A percentile compares a stretch with the other conserved stretches of the same genome.
phyloP scores from a whole-genome alignment of 2,888 invertebrate genomes.

The Epinotia nisella region DNA sequence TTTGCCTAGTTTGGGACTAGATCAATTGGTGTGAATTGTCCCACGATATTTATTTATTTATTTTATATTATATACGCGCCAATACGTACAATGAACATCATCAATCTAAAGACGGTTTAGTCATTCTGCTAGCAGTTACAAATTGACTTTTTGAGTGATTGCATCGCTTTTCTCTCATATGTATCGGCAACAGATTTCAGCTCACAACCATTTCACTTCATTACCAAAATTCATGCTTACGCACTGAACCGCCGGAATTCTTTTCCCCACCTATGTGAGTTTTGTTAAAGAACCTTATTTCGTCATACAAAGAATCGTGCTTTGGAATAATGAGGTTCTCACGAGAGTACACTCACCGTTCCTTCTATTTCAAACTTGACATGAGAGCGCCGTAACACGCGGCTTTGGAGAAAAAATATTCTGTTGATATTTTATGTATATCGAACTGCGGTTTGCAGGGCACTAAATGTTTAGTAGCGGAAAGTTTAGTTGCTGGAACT shows the following conservation, averaged over 20 bases:
- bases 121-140: conserved; percentile 16
- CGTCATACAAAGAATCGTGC: conserved; percentile 80
- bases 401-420: conserved; percentile 50
- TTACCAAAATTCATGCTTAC: conserved; percentile 17
- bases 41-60: no score
- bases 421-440: conserved; percentile 36
- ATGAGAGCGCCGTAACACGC: conserved; percentile 62
- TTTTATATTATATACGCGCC: neutral
- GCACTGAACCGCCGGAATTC: conserved; percentile 28
- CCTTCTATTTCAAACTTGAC: conserved; percentile 77
- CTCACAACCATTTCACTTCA: neutral
- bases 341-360: conserved; percentile 66
- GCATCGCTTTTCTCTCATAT: neutral
- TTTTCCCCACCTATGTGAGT: conserved; percentile 66
- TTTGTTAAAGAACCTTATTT: conserved; percentile 83
- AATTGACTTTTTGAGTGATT: conserved; percentile 18
- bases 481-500: conserved; percentile 9
- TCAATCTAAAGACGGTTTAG: conserved; percentile 16
- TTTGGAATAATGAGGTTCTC: conserved; percentile 81
- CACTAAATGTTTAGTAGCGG: conserved; percentile 29
- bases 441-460: conserved; percentile 26
- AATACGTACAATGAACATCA: neutral
- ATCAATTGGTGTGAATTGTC: no score
- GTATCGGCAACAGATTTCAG: conserved; percentile 1
- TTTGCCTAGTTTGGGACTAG: no score